Base-by-base conservation (phyloP, 2,113 vertebrate genomes). In the Melanerpes formicivorus region DNA sequence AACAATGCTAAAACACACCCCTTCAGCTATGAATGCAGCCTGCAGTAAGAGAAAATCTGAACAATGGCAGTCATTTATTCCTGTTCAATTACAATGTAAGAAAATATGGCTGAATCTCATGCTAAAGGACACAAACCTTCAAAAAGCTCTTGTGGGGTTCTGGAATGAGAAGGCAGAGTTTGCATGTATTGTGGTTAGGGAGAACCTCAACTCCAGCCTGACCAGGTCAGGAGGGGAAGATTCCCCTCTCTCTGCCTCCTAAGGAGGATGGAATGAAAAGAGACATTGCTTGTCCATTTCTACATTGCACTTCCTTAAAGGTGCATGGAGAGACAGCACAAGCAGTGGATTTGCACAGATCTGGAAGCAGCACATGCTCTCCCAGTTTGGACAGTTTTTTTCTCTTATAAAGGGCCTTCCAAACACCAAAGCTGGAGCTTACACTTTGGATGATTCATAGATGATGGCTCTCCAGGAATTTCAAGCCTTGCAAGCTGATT, bases 101-200 rank as follows among this genome's bases (percentile, higher is more conserved):
- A 85, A 82, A 84, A 82, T 37, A 63, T 10, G 23, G 12, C 13
- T 63, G 67, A 87, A 65, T 10, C 14, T 72, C 12, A 75, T 4
- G n/a, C 29, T 80, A 14, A 77, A 74, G 40, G 17, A 37, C 5
- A 2, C 21, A 80, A 72, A 62, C 3, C 11, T 78, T 58, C 6
- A n/a, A 17, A 66, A 87, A 87, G 65, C 11, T 3, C 55, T 37
- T 0, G 0, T 0, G 4, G 12, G 37, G 48, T 17, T 60, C 40
- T 46, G 44, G 48, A 55, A 85, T 29, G 9, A 63, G 63, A 79
- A 52, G 8, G 21, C 18, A 29, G n/a, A 71, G 32, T 29, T 64
- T 74, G 59, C 77, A n/a, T 1, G 0, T 42, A 18, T 14, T 73
- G 34, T 21, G 44, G 26, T 55, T 30, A 55, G 22, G 79, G 26